Conservation (phyloP, 2,113 vertebrate genomes). For the Tylochromis polylepis region DNA sequence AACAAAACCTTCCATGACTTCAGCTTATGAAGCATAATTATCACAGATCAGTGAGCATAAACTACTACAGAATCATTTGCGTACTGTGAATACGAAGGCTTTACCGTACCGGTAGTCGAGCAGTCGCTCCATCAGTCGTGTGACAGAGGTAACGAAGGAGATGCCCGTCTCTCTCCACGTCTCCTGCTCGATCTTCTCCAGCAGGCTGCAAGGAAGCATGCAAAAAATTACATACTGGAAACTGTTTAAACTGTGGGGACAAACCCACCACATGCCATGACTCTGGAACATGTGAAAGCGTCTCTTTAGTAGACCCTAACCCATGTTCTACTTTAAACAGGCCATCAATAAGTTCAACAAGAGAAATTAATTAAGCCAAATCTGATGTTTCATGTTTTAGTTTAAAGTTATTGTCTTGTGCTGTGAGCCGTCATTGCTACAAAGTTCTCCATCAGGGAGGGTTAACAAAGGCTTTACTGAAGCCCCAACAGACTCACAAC, state of each 20-base stretch:
- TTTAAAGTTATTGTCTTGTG: neutral
- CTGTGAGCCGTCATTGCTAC: neutral
- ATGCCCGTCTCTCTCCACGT: constrained; percentile 95
- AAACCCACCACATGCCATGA: neutral
- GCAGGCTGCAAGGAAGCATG: constrained; percentile 71
- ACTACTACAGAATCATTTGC: fast-evolving
- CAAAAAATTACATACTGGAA: neutral
- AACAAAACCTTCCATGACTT: fast-evolving
- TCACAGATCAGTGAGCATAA: neutral
- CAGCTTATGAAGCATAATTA: neutral
- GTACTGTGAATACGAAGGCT: neutral
- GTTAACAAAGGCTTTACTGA: neutral
- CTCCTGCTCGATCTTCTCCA: constrained; percentile 98
- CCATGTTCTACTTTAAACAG: neutral
- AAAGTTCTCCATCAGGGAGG: neutral
- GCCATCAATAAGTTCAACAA: neutral
- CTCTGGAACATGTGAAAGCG: neutral
- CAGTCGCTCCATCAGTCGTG: constrained; percentile 95
- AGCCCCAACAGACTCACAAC: neutral
- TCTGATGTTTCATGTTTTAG: fast-evolving
- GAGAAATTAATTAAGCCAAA: neutral
- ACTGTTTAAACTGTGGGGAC: neutral
- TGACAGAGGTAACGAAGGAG: constrained; percentile 95
- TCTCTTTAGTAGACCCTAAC: fast-evolving
- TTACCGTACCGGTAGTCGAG: constrained; percentile 87